Percentiles rank a stretch among this genome's conserved stretches.
These are phyloP conservation scores for Lasioglossum zephyrum DNA, from an alignment of 2,888 invertebrate species.

Conservation along the genomic window DNA sequence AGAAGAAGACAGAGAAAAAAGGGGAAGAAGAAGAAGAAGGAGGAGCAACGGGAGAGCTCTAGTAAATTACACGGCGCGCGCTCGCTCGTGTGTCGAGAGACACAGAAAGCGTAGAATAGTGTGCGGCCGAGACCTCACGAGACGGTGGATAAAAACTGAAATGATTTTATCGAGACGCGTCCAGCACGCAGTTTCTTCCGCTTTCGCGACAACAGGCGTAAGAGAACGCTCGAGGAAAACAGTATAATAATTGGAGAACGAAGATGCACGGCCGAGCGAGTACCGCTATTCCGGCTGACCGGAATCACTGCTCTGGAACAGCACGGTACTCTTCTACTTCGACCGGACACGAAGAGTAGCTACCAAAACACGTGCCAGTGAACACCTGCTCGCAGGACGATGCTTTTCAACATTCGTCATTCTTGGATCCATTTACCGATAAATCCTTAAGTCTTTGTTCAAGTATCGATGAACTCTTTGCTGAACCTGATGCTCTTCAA, in stretches of 20 bases:
- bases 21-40: too few relatives aligned
- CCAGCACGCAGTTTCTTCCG: constrained; percentile 68
- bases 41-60: constrained; percentile 15
- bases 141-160: constrained; percentile 38
- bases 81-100: neutral
- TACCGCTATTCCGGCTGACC: constrained; percentile 83
- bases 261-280: constrained; percentile 74
- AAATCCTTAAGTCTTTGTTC: too few relatives aligned
- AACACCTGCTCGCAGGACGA: constrained; percentile 28
- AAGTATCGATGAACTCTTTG: too few relatives aligned
- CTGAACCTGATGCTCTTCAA: too few relatives aligned
- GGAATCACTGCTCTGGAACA: constrained; percentile 83
- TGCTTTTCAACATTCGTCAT: neutral
- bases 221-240: constrained; percentile 61
- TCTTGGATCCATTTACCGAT: too few relatives aligned
- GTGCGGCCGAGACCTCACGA: neutral
- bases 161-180: constrained; percentile 52
- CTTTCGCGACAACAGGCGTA: constrained; percentile 71
- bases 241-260: constrained; percentile 72
- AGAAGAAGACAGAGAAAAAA: neutral
- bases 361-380: constrained; percentile 43
- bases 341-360: constrained; percentile 25
- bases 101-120: neutral
- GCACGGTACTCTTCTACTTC: constrained; percentile 55
- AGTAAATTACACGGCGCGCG: constrained; percentile 26